These are phyloP conservation scores for Mionectes olivaceus DNA, from an alignment of 2,797 vertebrate genomes.

Conservation along the genomic window DNA sequence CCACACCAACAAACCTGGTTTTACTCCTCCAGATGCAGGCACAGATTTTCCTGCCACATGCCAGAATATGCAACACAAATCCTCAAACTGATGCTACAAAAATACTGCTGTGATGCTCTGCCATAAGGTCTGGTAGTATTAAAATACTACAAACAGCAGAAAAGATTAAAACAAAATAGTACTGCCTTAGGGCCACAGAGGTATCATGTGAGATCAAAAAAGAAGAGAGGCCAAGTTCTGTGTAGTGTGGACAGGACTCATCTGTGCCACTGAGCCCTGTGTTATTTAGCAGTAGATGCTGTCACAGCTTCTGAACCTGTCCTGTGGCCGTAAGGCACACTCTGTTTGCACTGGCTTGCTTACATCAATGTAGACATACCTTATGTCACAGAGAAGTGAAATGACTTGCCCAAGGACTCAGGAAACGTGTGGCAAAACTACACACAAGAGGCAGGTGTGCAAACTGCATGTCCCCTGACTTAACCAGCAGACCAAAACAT, in stretches of 20 bases:
- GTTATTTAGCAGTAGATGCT: neutral
- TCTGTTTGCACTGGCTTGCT: neutral
- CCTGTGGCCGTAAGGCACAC: neutral
- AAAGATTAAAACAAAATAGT: neutral
- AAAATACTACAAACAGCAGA: neutral
- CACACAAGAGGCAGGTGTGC: neutral
- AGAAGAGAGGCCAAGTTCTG: neutral
- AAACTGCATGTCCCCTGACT: neutral
- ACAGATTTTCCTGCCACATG: neutral
- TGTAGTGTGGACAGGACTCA: neutral
- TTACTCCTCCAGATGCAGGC: neutral
- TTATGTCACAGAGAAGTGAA: conserved; percentile 1
- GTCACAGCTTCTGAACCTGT: neutral
- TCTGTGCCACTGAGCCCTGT: neutral
- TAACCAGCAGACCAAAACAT: conserved; percentile 20
- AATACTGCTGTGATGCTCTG: neutral
- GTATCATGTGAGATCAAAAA: neutral
- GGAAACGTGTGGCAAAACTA: neutral
- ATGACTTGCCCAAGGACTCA: neutral
- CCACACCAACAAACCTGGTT: neutral
- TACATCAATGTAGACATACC: neutral
- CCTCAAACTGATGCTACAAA: neutral
- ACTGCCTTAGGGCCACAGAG: neutral
- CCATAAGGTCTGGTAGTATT: neutral
- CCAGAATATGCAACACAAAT: neutral